Evolutionary conservation across 2,888 invertebrate species (phyloP).

Genomic region (Drosophila colorata): DNA sequence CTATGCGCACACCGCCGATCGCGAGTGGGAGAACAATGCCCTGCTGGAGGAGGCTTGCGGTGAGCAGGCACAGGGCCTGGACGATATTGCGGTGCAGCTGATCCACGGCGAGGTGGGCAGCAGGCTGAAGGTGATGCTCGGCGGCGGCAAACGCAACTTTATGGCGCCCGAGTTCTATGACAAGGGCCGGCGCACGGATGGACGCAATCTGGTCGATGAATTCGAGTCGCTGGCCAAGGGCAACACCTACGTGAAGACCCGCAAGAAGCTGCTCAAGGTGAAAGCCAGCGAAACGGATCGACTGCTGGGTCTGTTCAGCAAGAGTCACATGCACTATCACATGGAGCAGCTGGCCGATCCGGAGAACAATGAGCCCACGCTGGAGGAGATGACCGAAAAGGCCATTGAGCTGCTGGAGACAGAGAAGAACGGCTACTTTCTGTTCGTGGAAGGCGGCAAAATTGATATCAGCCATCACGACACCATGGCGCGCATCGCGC

Average conservation of each 20-base stretch:
- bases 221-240: conserved; percentile 87
- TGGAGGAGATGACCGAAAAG: conserved; percentile 91
- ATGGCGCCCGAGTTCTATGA: conserved; percentile 86
- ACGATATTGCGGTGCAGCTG: conserved; percentile 91
- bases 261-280: conserved; percentile 85
- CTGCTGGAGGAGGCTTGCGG: conserved; percentile 86
- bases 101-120: conserved; percentile 89
- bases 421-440: conserved; percentile 89
- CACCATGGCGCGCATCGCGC: conserved; percentile 78
- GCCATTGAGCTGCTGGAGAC: conserved; percentile 89
- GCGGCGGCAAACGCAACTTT: conserved; percentile 90
- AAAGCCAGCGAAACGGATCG: conserved; percentile 86
- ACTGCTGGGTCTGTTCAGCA: conserved; percentile 89
- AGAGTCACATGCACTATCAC: conserved; percentile 90
- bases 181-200: conserved; percentile 87
- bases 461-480: conserved; percentile 84
- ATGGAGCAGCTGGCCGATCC: conserved; percentile 85
- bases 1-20: conserved; percentile 88
- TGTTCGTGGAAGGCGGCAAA: conserved; percentile 90
- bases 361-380: conserved; percentile 87
- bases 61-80: conserved; percentile 85
- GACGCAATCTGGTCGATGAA: conserved; percentile 88
- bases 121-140: conserved; percentile 90
- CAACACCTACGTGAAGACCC: conserved; percentile 86
- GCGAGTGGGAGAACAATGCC: conserved; percentile 90